Evolutionary conservation across 2,888 invertebrate species (phyloP), one percentile per base, ranked within the genome.

Genomic region (Suillia variegata): DNA sequence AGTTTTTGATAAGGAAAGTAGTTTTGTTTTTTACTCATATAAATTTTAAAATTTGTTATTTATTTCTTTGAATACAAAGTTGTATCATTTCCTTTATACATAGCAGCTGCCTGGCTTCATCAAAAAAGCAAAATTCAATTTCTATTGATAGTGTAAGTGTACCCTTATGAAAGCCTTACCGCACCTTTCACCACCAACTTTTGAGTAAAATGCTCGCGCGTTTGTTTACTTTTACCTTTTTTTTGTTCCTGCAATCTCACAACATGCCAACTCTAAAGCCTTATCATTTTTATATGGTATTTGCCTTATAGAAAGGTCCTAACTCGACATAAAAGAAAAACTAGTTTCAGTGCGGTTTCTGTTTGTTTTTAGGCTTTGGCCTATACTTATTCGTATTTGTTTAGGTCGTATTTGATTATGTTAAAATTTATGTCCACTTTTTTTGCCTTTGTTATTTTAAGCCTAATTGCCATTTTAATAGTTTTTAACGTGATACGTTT

Each of bases 311-410:
- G n/a, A 38, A n/a, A 38, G 38, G 38, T 38, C 38, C 38, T 38
- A 38, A n/a, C 38, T n/a, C n/a, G 10, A n/a, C n/a, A 38, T 4
- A 10, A 38, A 4, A n/a, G 38, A n/a, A 38, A 10, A 38, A 38
- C 38, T 26, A n/a, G 52, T 48, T 48, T 58, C 31, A n/a, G n/a
- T n/a, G n/a, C n/a, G n/a, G 24, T 24, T 55, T 42, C 42, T 61
- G 54, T 59, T 58, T 58, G 13, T 49, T 34, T 58, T 57, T 33
- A 31, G 57, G 56, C 56, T 58, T 58, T 60, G 22, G 33, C 56
- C 54, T 62, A 67, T 74, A 72, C 76, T 76, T 76, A 62, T 71
- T 74, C 76, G 75, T n/a, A n/a, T n/a, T n/a, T n/a, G n/a, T n/a
- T n/a, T n/a, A 76, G 76, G 57, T 60, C 61, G 59, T 24, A 61